Base-by-base conservation (phyloP, 2,888 invertebrate species). In the Clivina fossor region DNA sequence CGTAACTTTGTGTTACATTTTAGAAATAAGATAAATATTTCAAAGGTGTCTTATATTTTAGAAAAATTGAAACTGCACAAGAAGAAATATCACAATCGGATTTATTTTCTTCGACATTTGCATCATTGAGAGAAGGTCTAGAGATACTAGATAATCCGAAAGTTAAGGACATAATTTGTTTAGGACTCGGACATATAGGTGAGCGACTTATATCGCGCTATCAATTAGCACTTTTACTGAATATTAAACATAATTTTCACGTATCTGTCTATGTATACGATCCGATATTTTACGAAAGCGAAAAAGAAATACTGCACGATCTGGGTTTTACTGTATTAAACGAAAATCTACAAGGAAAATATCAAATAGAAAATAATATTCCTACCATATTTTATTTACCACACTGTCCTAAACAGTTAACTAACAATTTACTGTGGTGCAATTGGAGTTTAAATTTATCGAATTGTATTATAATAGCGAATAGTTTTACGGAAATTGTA, bases 351-450 rank as follows among this genome's bases (percentile, higher is more conserved):
- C 90, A 92, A 73, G 93, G 90, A 18, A 85, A 85, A 78, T 83
- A 87, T 64, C 68, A 71, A 65, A 77, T 84, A 44, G 66, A 69
- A 20, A 64, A 72, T 38, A 67, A 74, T 13, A 69, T 73, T 5
- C 67, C 76, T 2, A 87, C 88, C 0, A 66, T 95, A 46, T 84
- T 90, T 61, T 93, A 84, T 68, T 78, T 95, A 68, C 93, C 94
- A 0, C 95, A 95, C 70, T 94, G 93, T 69, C 88, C 91, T 0
- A 88, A 86, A 71, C 86, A 89, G 60, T 73, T 95, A 30, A 86
- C 86, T 13, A 93, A 96, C 71, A 95, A 94, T 72, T 80, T 95
- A 48, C 73, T 96, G 26, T 93, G 88, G 84, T 79, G 84, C 35
- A 96, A 96, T 72, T 94, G 94, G 94, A 75, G 76, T 19, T 64